Evolutionary conservation across 2,888 invertebrate species (phyloP).

Genomic region (Deilephila elpenor): DNA sequence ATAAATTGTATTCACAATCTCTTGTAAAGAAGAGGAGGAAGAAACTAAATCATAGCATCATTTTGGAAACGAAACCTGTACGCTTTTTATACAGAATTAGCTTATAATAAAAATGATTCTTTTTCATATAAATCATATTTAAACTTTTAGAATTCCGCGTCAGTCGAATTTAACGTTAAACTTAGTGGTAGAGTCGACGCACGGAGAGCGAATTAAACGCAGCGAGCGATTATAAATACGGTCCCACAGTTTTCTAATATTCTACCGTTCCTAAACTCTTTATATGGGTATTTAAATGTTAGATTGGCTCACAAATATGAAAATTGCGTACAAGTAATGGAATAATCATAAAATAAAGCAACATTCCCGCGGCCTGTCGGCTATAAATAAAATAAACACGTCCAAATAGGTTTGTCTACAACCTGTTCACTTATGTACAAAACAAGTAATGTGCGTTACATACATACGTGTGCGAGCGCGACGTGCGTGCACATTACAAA

Average conservation of each 20-base stretch:
- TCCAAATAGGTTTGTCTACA: slow-evolving; percentile 7
- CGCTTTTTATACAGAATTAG: neutral
- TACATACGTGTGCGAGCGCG: neutral
- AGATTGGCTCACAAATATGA: neutral
- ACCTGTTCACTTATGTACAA: neutral
- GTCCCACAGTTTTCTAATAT: neutral
- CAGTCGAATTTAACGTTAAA: neutral
- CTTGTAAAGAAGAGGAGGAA: no score
- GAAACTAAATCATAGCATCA: no score
- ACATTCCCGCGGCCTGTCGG: neutral
- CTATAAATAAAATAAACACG: neutral
- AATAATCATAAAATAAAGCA: neutral
- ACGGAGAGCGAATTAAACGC: neutral
- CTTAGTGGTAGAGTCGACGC: neutral
- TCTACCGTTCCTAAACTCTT: neutral
- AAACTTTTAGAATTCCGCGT: neutral
- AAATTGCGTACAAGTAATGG: neutral
- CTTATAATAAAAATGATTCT: neutral
- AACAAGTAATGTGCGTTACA: neutral
- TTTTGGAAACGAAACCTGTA: no score
- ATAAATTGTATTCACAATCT: no score
- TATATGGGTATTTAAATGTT: neutral
- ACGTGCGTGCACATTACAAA: slow-evolving; percentile 1
- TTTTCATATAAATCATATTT: neutral
- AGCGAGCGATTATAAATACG: neutral